Conservation (phyloP, 2,113 vertebrate species). For the Sisor rabdophorus region DNA sequence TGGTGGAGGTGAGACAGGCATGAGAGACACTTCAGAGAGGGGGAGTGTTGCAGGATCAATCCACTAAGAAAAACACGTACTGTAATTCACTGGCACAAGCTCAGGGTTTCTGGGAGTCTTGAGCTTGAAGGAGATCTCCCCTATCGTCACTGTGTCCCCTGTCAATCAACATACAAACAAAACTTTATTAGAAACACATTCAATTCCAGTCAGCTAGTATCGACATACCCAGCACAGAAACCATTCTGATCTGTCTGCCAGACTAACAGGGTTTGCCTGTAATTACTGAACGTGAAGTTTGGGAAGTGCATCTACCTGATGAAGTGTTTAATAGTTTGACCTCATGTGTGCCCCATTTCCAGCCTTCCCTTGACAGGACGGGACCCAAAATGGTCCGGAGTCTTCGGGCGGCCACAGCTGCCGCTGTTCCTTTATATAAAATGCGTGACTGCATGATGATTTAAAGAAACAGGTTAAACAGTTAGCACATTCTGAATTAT, state of each 20-base stretch:
- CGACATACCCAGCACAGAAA: not conserved
- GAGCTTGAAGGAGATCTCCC: slow-evolving; percentile 84
- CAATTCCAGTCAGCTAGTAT: no score
- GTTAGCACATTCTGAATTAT: not conserved
- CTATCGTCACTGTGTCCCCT: slow-evolving; percentile 92
- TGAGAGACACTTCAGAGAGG: not conserved
- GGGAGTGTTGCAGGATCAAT: not conserved
- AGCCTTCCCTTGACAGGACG: slow-evolving; percentile 62
- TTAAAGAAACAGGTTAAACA: not conserved
- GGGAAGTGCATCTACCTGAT: slow-evolving; percentile 56
- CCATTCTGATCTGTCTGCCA: not conserved
- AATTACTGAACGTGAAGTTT: not conserved
- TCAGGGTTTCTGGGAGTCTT: slow-evolving; percentile 87
- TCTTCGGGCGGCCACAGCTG: slow-evolving; percentile 63
- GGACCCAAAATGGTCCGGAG: slow-evolving; percentile 63
- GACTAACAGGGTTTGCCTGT: not conserved
- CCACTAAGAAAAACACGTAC: slow-evolving; percentile 68
- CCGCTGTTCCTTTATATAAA: slow-evolving; percentile 54
- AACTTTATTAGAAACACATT: no score
- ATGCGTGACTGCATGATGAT: slow-evolving; percentile 62
- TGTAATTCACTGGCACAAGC: slow-evolving; percentile 88
- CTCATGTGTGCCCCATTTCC: slow-evolving; percentile 63
- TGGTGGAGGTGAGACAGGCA: no score
- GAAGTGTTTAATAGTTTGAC: slow-evolving; percentile 71
- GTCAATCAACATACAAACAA: slow-evolving; percentile 43